A percentile compares a stretch with the other conserved stretches of the same genome.
phyloP scores from a whole-genome alignment of 1,140 invertebrate species.

The Drosophila truncata region DNA sequence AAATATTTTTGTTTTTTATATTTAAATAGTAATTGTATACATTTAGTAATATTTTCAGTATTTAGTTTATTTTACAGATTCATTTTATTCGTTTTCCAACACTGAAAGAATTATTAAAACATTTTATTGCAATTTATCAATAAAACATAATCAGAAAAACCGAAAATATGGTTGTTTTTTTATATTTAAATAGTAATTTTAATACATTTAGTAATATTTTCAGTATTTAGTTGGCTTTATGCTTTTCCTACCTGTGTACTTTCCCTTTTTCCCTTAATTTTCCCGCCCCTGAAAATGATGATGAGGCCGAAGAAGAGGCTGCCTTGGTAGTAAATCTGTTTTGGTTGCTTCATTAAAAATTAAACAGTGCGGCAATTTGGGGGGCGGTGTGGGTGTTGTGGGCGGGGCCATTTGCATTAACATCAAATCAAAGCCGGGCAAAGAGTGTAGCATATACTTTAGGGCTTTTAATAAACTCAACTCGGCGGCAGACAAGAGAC shows the following conservation, averaged over 20 bases:
- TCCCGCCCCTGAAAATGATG: slow-evolving; percentile 18
- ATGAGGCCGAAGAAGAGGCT: slow-evolving; percentile 37
- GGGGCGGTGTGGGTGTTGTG: slow-evolving; percentile 1
- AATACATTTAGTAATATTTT: too few relatives aligned
- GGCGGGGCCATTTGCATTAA: slow-evolving; percentile 67
- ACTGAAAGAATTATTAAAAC: background rate
- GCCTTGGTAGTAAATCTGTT: slow-evolving; percentile 74
- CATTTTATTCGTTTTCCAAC: background rate
- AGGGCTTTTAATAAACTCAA: slow-evolving; percentile 68
- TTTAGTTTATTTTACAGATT: background rate
- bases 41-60: too few relatives aligned
- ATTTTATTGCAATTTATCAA: background rate
- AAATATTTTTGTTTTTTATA: background rate
- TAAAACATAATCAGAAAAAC: background rate
- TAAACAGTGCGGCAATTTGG: slow-evolving; percentile 65
- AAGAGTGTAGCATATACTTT: slow-evolving; percentile 36
- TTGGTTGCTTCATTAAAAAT: slow-evolving; percentile 74
- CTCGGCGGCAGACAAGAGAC: slow-evolving; percentile 28
- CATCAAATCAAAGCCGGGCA: slow-evolving; percentile 72
- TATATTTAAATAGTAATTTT: background rate
- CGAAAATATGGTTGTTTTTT: background rate
- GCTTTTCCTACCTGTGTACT: background rate
- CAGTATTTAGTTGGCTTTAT: background rate
- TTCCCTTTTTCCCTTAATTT: background rate
- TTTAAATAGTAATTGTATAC: background rate